These are phyloP conservation scores for Nomada flava DNA, from an alignment of 2,888 invertebrate species.

Conservation along the genomic window DNA sequence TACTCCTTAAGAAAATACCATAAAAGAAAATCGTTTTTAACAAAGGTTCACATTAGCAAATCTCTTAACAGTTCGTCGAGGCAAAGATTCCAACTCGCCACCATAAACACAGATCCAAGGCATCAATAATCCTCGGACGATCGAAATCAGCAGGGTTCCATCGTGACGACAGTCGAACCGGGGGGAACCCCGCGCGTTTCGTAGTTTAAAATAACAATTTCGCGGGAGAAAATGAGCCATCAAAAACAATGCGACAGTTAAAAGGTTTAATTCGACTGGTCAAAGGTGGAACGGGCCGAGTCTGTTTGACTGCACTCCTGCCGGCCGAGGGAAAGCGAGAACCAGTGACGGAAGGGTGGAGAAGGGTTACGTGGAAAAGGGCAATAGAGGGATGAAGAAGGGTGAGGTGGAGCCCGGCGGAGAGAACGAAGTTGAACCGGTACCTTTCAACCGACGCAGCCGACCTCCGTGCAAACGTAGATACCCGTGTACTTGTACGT, in stretches of 20 bases:
- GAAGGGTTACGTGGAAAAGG: constrained; percentile 48
- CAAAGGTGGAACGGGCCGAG: constrained; percentile 70
- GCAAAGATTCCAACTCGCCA: neutral
- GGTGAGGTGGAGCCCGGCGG: constrained; percentile 18
- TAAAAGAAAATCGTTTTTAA: too few relatives aligned
- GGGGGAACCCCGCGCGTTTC: constrained; percentile 16
- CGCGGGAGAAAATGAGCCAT: constrained; percentile 79
- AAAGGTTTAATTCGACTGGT: constrained; percentile 79
- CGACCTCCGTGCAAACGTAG: constrained; percentile 68
- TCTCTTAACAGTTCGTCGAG: too few relatives aligned
- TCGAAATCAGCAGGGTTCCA: constrained; percentile 31
- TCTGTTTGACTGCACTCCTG: constrained; percentile 70
- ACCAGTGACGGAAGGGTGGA: constrained; percentile 24
- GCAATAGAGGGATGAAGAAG: constrained; percentile 30
- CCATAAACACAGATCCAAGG: neutral
- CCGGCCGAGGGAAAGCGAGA: constrained; percentile 49
- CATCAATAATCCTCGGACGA: neutral
- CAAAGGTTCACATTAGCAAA: too few relatives aligned
- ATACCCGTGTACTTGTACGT: constrained; percentile 67
- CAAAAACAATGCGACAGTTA: constrained; percentile 78
- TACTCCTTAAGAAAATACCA: too few relatives aligned
- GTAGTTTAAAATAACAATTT: constrained; percentile 78
- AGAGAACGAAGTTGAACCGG: constrained; percentile 69
- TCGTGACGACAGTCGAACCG: constrained; percentile 5
- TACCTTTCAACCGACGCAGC: constrained; percentile 70